Conservation (phyloP, 1,140 invertebrate species). For the Mizuhopecten yessoensis region DNA sequence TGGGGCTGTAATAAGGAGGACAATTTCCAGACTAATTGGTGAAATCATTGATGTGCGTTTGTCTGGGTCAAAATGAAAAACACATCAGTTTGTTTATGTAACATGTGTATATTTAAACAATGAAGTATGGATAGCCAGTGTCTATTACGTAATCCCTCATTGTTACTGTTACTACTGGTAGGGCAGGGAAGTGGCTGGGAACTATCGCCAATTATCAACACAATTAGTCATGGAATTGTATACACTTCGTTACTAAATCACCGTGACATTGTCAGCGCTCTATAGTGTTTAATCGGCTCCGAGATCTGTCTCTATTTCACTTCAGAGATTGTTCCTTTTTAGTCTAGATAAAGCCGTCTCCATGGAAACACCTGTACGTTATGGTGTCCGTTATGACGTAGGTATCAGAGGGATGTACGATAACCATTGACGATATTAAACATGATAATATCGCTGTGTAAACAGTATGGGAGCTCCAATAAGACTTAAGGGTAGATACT, state of each 20-base stretch:
- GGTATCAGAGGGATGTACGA: no score
- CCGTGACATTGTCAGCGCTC: background rate
- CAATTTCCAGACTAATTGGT: background rate
- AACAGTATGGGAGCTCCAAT: background rate
- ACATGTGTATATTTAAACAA: background rate
- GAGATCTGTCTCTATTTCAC: no score
- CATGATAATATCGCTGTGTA: background rate
- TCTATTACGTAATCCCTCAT: background rate
- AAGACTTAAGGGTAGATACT: no score
- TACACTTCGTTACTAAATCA: background rate
- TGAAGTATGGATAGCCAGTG: background rate
- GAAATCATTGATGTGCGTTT: background rate
- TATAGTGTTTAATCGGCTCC: background rate
- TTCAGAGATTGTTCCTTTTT: constrained; percentile 21
- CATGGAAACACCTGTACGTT: constrained; percentile 24
- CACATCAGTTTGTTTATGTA: no score
- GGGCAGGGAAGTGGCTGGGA: background rate
- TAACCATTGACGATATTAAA: background rate
- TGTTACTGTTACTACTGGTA: background rate
- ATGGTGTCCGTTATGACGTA: no score
- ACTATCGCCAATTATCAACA: background rate
- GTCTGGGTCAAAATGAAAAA: background rate
- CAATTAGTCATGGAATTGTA: background rate
- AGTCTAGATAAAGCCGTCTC: background rate
- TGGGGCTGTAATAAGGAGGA: background rate